Evolutionary conservation across 2,113 vertebrate genomes (phyloP).

Genomic region (Apus apus): DNA sequence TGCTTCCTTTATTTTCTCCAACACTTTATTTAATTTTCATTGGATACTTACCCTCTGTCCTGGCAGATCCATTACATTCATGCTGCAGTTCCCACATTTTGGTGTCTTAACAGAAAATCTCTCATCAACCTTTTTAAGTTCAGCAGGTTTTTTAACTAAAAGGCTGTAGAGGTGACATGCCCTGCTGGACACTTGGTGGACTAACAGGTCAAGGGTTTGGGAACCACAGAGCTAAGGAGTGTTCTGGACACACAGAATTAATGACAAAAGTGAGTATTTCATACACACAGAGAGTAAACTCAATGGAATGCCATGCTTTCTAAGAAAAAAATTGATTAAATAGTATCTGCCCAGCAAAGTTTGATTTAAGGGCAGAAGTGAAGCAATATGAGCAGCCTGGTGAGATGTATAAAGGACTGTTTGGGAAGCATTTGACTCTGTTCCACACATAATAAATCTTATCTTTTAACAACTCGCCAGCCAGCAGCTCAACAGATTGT

Average conservation of each 20-base stretch:
- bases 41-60: not conserved
- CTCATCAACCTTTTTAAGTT: not conserved
- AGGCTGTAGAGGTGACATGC: accelerated
- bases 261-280: not conserved
- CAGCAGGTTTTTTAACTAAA: not conserved
- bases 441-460: conserved; percentile 28
- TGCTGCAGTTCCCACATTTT: accelerated
- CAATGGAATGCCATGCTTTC: not conserved
- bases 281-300: not conserved
- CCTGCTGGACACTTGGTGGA: not conserved
- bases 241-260: not conserved
- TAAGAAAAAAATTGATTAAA: not conserved
- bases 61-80: not conserved
- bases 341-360: not conserved
- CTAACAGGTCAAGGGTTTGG: not conserved
- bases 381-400: not conserved
- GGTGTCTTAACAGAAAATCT: not conserved
- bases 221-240: not conserved
- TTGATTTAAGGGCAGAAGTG: conserved; percentile 11
- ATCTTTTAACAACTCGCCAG: not conserved
- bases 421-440: not conserved
- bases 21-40: not conserved
- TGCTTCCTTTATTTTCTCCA: not conserved
- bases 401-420: not conserved
- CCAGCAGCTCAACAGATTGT: not conserved